Percentiles rank a stretch among this genome's conserved stretches.
These are phyloP conservation scores for Melieria picta DNA, from an alignment of 2,888 invertebrate genomes.

Conservation along the genomic window DNA sequence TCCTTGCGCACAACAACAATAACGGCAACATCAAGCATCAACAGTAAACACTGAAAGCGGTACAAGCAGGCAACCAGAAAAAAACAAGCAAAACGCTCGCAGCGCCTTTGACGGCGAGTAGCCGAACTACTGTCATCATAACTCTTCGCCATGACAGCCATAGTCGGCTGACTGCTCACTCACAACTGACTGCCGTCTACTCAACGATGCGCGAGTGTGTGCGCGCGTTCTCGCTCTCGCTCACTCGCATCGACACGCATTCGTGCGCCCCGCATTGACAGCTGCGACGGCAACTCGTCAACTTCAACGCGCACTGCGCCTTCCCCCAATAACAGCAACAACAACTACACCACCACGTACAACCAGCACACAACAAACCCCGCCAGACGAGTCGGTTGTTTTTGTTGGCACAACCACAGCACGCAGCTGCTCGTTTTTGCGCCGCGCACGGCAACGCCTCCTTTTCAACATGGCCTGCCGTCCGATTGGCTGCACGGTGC, in stretches of 20 bases:
- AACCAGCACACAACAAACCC: neutral
- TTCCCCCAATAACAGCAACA: too few relatives aligned
- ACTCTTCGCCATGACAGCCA: constrained; percentile 22
- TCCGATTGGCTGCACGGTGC: constrained; percentile 50
- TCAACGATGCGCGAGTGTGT: neutral
- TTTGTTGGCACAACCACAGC: neutral
- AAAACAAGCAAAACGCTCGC: neutral
- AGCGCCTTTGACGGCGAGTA: constrained; percentile 46
- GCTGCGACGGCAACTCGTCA: constrained; percentile 43
- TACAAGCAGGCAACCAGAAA: too few relatives aligned
- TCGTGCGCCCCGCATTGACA: constrained; percentile 13
- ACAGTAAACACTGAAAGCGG: too few relatives aligned
- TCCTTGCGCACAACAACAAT: too few relatives aligned
- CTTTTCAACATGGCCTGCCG: constrained; percentile 59
- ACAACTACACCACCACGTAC: too few relatives aligned
- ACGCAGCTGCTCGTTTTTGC: constrained; percentile 7
- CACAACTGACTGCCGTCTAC: neutral
- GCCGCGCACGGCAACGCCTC: constrained; percentile 50
- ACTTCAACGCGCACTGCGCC: constrained; percentile 13
- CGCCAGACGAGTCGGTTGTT: neutral
- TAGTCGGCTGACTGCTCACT: neutral
- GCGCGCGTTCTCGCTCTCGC: neutral
- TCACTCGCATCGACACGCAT: neutral
- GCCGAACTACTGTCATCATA: constrained; percentile 43
- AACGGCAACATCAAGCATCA: too few relatives aligned